Percentiles rank a stretch among this genome's conserved stretches.
Conservation (phyloP, 2,113 vertebrate species). For the Todiramphus chloris region DNA sequence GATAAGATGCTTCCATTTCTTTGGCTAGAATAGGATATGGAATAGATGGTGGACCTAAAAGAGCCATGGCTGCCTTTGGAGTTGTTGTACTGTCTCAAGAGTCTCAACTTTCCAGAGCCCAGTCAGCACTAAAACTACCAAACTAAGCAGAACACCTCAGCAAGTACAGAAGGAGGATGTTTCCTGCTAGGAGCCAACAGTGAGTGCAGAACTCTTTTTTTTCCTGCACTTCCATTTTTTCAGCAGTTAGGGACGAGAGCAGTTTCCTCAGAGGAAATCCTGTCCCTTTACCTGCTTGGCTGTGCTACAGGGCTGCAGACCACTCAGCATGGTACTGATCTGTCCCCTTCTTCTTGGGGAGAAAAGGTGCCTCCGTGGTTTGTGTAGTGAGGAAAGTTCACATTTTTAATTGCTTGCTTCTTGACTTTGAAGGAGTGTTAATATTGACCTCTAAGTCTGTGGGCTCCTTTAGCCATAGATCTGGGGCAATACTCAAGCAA, state of each 20-base stretch:
- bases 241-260: not conserved
- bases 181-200: not conserved
- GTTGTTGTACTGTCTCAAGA: not conserved
- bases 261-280: not conserved
- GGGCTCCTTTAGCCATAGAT: not conserved
- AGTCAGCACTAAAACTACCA: not conserved
- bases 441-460: not conserved
- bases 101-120: not conserved
- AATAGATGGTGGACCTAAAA: not conserved
- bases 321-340: not conserved
- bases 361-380: rapidly evolving
- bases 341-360: not conserved
- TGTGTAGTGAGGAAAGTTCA: not conserved
- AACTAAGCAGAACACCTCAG: not conserved
- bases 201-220: not conserved
- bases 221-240: not conserved
- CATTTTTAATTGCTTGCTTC: not conserved
- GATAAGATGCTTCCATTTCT: not conserved
- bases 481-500: not conserved
- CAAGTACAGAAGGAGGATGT: not conserved
- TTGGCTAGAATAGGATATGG: not conserved
- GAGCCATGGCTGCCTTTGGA: not conserved
- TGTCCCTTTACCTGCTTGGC: not conserved
- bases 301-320: not conserved
- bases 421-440: not conserved